Evolutionary conservation across 2,113 vertebrate genomes (phyloP), one percentile per base, ranked within the genome.

Genomic region (Lepisosteus oculatus): DNA sequence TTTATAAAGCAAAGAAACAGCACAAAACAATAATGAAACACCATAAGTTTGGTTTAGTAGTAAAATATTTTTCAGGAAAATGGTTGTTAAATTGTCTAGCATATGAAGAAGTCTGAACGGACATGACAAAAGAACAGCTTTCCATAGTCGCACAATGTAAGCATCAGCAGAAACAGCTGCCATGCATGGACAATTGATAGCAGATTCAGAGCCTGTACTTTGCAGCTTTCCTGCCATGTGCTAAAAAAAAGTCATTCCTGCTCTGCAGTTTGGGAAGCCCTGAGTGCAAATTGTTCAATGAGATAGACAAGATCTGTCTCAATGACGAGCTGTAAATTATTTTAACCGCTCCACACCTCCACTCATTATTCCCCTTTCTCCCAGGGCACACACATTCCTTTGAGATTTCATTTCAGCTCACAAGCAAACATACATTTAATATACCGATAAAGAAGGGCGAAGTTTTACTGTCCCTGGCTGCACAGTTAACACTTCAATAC

Each of bases 151-250:
- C 61, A 72, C 64, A 56, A 65, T 29, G 29, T 29, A 29, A 29
- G 29, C 29, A 29, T 29, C 29, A 29, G 29, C 29, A 29, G 29
- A 72, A 55, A 47, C 44, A 55, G 13, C 42, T 45, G 15, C 63
- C 70, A 72, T 72, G 61, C 70, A 65, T 72, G 61, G 61, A 72
- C 70, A 72, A 72, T 72, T 72, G 65, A 54, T 47, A 72, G 61
- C 70, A 72, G 70, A 72, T 72, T 55, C 47, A 63, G 55, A 65
- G 29, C 29, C 29, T 29, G 29, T 29, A 29, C 29, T 29, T 29
- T 29, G 29, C 29, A 65, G 70, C 61, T 55, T 65, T 56, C 57
- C 61, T 64, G 62, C 56, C 43, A 41, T 12, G 62, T 72, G 70
- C 55, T 65, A 72, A 72, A 72, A 59, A 72, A 72, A 61, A 14